Evolutionary conservation across 2,888 invertebrate species (phyloP), one percentile per base, ranked within the genome.

Genomic region (Rotaria magnacalcarata): DNA sequence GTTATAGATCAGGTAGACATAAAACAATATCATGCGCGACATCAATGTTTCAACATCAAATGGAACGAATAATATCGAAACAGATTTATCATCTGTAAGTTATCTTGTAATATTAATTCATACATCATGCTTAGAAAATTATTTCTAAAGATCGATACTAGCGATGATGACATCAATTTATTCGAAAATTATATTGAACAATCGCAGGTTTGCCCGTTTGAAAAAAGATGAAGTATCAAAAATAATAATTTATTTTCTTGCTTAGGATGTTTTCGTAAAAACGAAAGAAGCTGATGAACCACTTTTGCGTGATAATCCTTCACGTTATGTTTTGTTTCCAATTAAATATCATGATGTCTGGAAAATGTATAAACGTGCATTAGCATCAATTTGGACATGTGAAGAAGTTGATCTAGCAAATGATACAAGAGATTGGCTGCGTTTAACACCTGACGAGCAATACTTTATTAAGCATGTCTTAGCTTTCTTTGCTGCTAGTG

Each of bases 401-500:
- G 98, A 99, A 90, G 99, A 99, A 93, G 98, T 99, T 6, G 96
- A 97, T 91, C 92, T 97, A 47, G 95, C 96, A 0, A 96, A 96
- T 92, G 99, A 99, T 90, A 89, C 94, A 87, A 90, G 91, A 10
- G 95, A 99, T 90, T 99, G 99, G 99, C 93, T 94, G 21, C 88
- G 88, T 34, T 92, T 99, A 85, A 96, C 94, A 88, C 93, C 94
- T 86, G 94, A 95, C 87, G 99, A 99, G 91, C 94, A 94, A 85
- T 95, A 96, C 90, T 99, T 99, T 90, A 95, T 99, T 89, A 96
- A 96, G 1, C 96, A 99, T 91, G 95, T 99, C 0, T 92, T 99
- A 87, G 99, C 99, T 7, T 99, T 99, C 92, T 99, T 99, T 91
- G 99, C 99, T 87, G 99, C 99, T 4, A 98, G 98, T 34, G 99